Evolutionary conservation across 2,113 vertebrate genomes (phyloP).

Genomic region (Thermophis baileyi): DNA sequence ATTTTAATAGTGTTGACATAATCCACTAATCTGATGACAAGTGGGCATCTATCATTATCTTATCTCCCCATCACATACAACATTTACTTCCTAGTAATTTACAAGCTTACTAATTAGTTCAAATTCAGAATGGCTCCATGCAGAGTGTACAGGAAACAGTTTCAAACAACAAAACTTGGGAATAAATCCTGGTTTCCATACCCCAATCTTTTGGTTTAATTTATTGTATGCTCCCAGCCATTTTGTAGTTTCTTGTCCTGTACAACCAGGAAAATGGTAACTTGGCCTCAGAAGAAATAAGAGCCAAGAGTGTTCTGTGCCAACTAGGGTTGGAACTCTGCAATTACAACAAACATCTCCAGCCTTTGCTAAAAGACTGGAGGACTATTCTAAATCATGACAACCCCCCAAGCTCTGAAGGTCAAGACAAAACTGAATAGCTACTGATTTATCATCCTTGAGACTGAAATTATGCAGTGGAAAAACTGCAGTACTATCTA

Average conservation of each 20-base stretch:
- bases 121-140: neutral
- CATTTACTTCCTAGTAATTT: neutral
- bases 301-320: neutral
- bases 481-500: neutral
- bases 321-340: neutral
- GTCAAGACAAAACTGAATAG: neutral
- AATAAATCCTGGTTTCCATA: neutral
- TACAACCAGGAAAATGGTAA: neutral
- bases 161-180: neutral
- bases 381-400: neutral
- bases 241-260: neutral
- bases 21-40: neutral
- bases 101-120: neutral
- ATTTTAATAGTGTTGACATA: neutral
- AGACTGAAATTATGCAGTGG: neutral
- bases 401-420: neutral
- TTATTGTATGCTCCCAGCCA: neutral
- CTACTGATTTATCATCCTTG: neutral
- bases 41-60: neutral
- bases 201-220: neutral
- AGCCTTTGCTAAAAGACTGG: neutral
- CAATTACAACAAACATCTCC: neutral
- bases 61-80: neutral
- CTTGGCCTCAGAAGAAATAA: neutral
- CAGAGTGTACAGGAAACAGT: neutral